phyloP scores from a whole-genome alignment of 1,140 invertebrate genomes.

The Zaprionus camerounensis region DNA sequence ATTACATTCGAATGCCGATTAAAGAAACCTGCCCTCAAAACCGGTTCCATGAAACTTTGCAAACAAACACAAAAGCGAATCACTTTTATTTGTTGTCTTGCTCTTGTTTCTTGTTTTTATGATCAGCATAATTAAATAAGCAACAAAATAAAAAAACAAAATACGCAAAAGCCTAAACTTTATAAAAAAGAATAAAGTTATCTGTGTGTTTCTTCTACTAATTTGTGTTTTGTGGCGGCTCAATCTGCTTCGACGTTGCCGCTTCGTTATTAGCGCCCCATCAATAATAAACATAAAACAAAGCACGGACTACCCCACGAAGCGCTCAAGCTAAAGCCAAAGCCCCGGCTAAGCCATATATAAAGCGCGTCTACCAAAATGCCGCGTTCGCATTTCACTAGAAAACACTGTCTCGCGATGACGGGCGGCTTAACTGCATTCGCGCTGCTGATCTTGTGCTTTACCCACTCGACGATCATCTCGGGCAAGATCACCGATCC shows the following conservation, averaged over 20 bases:
- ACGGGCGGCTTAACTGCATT: conserved; percentile 75
- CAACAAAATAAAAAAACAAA: conserved; percentile 28
- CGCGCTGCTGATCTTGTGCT: conserved; percentile 69
- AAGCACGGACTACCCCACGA: conserved; percentile 9
- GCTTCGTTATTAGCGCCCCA: conserved; percentile 14
- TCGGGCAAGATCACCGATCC: conserved; percentile 65
- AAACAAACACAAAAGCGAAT: conserved; percentile 33
- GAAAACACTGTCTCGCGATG: conserved; percentile 77
- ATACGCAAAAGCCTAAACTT: conserved; percentile 26
- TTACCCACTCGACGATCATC: conserved; percentile 63
- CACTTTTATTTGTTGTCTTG: conserved; percentile 21
- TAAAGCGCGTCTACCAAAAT: conserved; percentile 69
- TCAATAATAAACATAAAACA: conserved; percentile 20
- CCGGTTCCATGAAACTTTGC: conserved; percentile 23
- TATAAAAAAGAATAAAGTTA: conserved; percentile 34
- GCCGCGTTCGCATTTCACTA: conserved; percentile 80
- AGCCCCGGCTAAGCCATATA: conserved; percentile 50
- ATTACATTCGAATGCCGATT: neutral
- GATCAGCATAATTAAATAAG: conserved; percentile 48
- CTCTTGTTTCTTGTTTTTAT: conserved; percentile 24
- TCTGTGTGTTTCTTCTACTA: conserved; percentile 35
- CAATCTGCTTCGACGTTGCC: neutral
- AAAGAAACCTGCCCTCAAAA: conserved; percentile 30
- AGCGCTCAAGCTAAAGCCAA: conserved; percentile 30
- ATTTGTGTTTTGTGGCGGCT: conserved; percentile 27